phyloP scores from a whole-genome alignment of 2,797 vertebrate genomes.

The Protonibea diacanthus region DNA sequence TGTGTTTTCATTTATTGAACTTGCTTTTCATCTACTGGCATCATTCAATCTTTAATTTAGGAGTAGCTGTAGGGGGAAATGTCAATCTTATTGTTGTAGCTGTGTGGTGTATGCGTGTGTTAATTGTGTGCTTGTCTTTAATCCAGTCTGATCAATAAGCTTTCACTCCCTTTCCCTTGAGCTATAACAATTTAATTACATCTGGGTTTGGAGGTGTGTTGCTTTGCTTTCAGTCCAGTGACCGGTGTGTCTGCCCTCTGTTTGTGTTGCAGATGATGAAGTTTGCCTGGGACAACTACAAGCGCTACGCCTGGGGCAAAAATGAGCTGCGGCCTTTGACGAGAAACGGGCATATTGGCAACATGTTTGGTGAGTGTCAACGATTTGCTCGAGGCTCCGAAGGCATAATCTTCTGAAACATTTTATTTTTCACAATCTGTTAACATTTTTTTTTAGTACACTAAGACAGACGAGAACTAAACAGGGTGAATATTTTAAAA shows the following conservation, averaged over 20 bases:
- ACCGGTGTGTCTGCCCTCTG: conserved; percentile 52
- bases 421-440: neutral
- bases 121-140: conserved; percentile 68
- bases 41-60: conserved; percentile 62
- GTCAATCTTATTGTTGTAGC: conserved; percentile 64
- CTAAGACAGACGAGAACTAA: neutral
- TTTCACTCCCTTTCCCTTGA: conserved; percentile 60
- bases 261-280: conserved; percentile 95
- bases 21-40: conserved; percentile 40
- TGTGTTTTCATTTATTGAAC: conserved; percentile 19
- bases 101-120: conserved; percentile 52
- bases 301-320: conserved; percentile 92
- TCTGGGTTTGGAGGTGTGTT: conserved; percentile 27
- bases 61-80: conserved; percentile 56
- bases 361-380: conserved; percentile 95
- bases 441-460: conserved; percentile 29
- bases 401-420: neutral
- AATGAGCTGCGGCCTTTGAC: conserved; percentile 96
- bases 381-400: conserved; percentile 17
- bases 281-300: conserved; percentile 98
- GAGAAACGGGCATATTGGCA: conserved; percentile 93
- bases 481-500: neutral
- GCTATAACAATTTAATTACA: conserved; percentile 68
- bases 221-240: conserved; percentile 36
- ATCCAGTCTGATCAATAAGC: conserved; percentile 74